A percentile compares a stretch with the other conserved stretches of the same genome.
Conservation (phyloP, 2,888 invertebrate species). For the Agrenia bidenticulata region DNA sequence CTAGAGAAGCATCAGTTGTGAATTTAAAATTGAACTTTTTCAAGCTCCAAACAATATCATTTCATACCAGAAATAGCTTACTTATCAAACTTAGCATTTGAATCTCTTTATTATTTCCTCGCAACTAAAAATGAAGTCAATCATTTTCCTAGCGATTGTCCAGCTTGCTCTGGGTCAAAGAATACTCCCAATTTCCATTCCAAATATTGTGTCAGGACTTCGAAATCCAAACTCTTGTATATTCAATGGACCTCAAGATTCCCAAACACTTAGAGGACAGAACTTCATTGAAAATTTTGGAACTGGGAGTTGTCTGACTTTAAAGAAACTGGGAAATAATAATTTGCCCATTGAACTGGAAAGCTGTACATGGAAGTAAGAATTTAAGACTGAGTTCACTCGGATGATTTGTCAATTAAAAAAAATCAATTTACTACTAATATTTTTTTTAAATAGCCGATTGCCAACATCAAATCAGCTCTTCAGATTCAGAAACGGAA, state of each 20-base stretch:
- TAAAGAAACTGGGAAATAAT: constrained; percentile 28
- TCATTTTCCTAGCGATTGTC: constrained; percentile 31
- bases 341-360: constrained; percentile 33
- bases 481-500: constrained; percentile 38
- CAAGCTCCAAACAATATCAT: too few relatives aligned
- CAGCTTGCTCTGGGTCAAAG: constrained; percentile 32
- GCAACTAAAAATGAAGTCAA: constrained; percentile 30
- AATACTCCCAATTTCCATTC: constrained; percentile 24
- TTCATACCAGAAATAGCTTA: too few relatives aligned
- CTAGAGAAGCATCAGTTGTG: too few relatives aligned
- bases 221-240: constrained; percentile 30
- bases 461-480: constrained; percentile 39
- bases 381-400: background rate
- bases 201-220: background rate
- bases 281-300: constrained; percentile 38
- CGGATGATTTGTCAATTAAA: too few relatives aligned
- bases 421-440: background rate
- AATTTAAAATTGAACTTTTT: too few relatives aligned
- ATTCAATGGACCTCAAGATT: constrained; percentile 36
- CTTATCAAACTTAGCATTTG: too few relatives aligned
- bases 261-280: constrained; percentile 27
- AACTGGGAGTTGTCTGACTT: constrained; percentile 33
- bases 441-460: constrained; percentile 21
- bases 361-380: constrained; percentile 40
- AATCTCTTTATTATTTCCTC: too few relatives aligned